Percentiles rank a stretch among this genome's conserved stretches.
Conservation (phyloP, 1,140 invertebrate species). For the Charaxes varanes region DNA sequence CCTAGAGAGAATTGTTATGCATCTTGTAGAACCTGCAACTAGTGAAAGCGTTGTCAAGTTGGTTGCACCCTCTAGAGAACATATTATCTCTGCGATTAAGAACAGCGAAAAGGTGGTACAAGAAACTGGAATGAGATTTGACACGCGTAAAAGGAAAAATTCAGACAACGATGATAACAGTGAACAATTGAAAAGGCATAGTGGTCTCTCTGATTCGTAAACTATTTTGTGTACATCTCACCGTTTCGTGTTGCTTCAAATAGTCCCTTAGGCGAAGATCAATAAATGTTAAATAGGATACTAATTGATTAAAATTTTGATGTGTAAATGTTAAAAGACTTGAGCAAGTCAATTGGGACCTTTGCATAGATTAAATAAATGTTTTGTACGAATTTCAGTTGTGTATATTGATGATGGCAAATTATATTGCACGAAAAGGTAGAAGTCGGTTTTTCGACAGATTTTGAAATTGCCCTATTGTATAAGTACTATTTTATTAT, state of each 20-base stretch:
- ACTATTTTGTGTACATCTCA: not conserved
- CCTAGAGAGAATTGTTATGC: slow-evolving; percentile 80
- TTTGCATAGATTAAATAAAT: too few species aligned
- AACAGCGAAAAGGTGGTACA: slow-evolving; percentile 63
- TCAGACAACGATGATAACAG: slow-evolving; percentile 32
- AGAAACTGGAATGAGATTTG: slow-evolving; percentile 57
- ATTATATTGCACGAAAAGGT: not conserved
- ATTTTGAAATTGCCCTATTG: not conserved
- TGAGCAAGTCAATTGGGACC: too few species aligned
- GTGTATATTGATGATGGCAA: not conserved
- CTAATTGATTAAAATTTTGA: too few species aligned
- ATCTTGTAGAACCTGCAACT: slow-evolving; percentile 78
- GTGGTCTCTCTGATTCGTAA: slow-evolving; percentile 26
- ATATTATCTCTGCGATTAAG: slow-evolving; percentile 63
- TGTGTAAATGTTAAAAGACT: too few species aligned
- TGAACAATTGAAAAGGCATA: slow-evolving; percentile 55
- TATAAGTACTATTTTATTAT: not conserved
- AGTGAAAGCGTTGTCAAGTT: slow-evolving; percentile 47
- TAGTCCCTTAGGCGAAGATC: too few species aligned
- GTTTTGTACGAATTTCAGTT: not conserved
- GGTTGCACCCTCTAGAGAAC: slow-evolving; percentile 61
- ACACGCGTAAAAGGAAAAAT: slow-evolving; percentile 59
- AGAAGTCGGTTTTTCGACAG: not conserved
- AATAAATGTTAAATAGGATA: too few species aligned
- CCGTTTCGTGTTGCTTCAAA: too few species aligned